Base-by-base conservation (phyloP, 1,140 invertebrate genomes). In the Venturia canescens region DNA sequence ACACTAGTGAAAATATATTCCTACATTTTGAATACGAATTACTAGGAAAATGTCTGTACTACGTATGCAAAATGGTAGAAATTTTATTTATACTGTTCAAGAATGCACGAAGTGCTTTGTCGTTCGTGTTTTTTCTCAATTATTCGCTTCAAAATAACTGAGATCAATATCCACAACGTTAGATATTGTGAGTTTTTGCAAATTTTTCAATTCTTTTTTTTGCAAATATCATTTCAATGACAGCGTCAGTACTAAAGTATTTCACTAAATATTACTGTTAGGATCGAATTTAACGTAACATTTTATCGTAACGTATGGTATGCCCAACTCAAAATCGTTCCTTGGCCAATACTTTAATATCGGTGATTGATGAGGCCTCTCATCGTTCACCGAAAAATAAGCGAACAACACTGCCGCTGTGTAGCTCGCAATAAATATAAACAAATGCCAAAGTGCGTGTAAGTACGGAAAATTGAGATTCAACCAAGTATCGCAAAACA, bases 371-470 rank as follows among this genome's bases (percentile, higher is more conserved):
- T 96, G 94, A 11, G 96, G 95, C 79, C 93, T 91, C 85, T 96
- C 95, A 66, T 95, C 94, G 76, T 93, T 93, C 0, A 96, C 96
- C 84, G 95, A 94, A 88, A 96, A 96, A 88, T 96, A 97, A 0
- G 96, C 95, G 87, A 95, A 96, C 0, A 96, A 92, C 26, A 97
- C 96, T 48, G 95, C 92, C 11, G 94, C 94, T 9, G 95, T 95
- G 80, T 96, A 96, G 66, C 95, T 94, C 0, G 95, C 94, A 63
- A 97, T 95, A 83, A 96, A 96, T 83, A 96, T 96, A 57, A 97
- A 93, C 23, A 97, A 92, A 89, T 97, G 96, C 96, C 96, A 97
- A 9, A 96, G 92, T 18, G 94, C 95, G 89, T 97, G 96, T 83
- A 97, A 91, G 90, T 97, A 96, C 0, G 96, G 96, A 85, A 97